Base-by-base conservation (phyloP, 2,797 vertebrate species). In the Gallinago nigripennis region DNA sequence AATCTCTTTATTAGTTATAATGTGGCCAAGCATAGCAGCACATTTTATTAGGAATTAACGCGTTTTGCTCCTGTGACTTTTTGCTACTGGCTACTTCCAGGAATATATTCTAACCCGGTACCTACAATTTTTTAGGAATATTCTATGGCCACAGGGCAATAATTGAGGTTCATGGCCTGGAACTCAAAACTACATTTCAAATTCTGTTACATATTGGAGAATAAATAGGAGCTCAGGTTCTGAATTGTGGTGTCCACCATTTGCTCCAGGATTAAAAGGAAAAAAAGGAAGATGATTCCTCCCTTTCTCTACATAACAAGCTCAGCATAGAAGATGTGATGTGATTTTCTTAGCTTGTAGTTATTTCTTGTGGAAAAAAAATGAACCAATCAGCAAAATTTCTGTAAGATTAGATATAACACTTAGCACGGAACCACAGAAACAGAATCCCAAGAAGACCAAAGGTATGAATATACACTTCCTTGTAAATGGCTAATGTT, bases 381-480 rank as follows among this genome's bases (percentile, higher is more conserved):
- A 1, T 1, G 28, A 86, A 35, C 7, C 15, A 65, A 54, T 19
- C 16, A 45, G 24, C 10, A 79, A 83, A 79, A 31, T n/a, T 66
- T 66, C 16, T n/a, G 3, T 57, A 41, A 65, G 20, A 41, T 0
- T 63, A 7, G 3, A 20, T 66, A 17, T 28, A 81, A 45, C 8
- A 79, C 25, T 35, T 73, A 28, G 5, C 21, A 35, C 0, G 2
- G 33, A 80, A 77, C 11, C 39, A 68, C 19, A 78, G 46, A 37
- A 56, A 68, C 19, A 78, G 46, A 37, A 56, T 66, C 46, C 14
- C 58, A 79, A 37, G 43, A 37, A 85, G 54, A 76, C 24, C 0
- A 0, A 88, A 76, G 28, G 12, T 15, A 61, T 0, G 1, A 13
- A 20, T 5, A 12, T 76, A 66, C 79, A 79, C 23, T 53, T 68